Percentiles rank a stretch among this genome's conserved stretches.
Evolutionary conservation across 2,113 vertebrate species (phyloP).

Genomic region (Todiramphus saurophagus): DNA sequence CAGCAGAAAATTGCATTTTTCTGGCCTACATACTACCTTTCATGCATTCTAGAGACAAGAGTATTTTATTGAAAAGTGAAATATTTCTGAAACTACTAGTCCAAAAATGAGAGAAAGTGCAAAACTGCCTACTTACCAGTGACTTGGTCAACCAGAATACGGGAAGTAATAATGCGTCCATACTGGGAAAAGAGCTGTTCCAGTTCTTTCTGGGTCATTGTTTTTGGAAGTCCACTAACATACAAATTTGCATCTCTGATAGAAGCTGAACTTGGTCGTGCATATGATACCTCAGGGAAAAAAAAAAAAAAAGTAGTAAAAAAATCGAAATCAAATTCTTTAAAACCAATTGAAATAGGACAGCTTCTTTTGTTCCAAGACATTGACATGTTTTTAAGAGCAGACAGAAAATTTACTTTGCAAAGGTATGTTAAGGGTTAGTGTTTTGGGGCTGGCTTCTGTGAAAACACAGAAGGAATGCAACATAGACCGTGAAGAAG

Average conservation of each 20-base stretch:
- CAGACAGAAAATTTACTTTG: not conserved
- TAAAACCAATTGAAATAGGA: not conserved
- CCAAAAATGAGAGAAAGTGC: not conserved
- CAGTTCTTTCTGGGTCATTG: constrained; percentile 96
- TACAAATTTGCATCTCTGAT: constrained; percentile 99
- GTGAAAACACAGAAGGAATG: not conserved
- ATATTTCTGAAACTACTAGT: constrained; percentile 33
- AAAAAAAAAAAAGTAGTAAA: not conserved
- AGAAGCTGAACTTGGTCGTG: constrained; percentile 96
- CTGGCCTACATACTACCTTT: constrained; percentile 73
- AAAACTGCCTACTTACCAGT: constrained; percentile 86
- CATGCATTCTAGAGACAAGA: constrained; percentile 62
- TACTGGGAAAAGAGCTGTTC: constrained; percentile 98
- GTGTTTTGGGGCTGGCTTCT: not conserved
- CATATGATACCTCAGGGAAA: constrained; percentile 86
- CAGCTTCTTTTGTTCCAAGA: not conserved
- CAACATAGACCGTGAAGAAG: rapidly evolving
- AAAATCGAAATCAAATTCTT: not conserved
- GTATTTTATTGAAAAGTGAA: not conserved
- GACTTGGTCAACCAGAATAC: constrained; percentile 96
- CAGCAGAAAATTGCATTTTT: constrained; percentile 81
- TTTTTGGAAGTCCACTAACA: constrained; percentile 96
- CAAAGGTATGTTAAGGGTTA: not conserved
- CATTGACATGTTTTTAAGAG: not conserved
- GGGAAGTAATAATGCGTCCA: constrained; percentile 98